phyloP scores from a whole-genome alignment of 2,113 vertebrate genomes.

The Cervus canadensis region DNA sequence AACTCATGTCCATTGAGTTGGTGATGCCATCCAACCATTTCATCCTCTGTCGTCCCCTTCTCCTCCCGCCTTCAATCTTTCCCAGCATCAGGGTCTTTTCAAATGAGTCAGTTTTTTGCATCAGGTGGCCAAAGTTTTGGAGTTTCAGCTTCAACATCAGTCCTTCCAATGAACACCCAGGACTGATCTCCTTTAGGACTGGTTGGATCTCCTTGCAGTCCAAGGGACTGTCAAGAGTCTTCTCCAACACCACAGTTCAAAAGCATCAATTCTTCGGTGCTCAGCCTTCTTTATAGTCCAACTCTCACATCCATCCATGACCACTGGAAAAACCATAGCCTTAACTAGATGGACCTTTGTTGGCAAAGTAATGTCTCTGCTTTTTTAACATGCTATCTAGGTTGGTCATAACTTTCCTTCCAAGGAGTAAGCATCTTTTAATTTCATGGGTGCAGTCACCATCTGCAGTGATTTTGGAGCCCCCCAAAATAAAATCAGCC shows the following conservation, averaged over 20 bases:
- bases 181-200: background rate
- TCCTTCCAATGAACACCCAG: background rate
- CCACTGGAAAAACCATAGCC: background rate
- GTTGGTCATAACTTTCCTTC: background rate
- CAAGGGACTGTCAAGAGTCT: background rate
- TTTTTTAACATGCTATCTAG: background rate
- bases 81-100: background rate
- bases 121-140: background rate
- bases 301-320: background rate
- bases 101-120: rapidly evolving
- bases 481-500: rapidly evolving
- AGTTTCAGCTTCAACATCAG: background rate
- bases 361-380: background rate
- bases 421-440: background rate
- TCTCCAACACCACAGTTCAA: background rate
- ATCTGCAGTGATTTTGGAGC: background rate
- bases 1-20: too few relatives aligned
- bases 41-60: background rate
- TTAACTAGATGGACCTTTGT: background rate
- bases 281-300: background rate
- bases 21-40: too few relatives aligned
- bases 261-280: rapidly evolving
- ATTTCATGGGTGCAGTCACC: background rate
- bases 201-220: background rate
- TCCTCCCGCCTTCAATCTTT: background rate